phyloP scores from a whole-genome alignment of 1,140 invertebrate genomes.

The Kradibia gibbosae region DNA sequence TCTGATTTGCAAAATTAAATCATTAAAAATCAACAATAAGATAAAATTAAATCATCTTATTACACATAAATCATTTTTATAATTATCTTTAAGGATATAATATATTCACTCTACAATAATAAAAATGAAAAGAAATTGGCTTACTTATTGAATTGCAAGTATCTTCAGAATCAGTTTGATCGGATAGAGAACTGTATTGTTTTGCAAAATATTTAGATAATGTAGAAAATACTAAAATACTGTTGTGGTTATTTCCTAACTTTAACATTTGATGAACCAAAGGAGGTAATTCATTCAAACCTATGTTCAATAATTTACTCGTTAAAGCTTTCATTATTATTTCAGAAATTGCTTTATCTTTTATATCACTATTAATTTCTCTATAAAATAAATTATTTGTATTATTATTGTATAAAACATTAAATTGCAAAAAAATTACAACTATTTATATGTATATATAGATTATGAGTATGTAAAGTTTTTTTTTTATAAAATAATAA shows the following conservation, averaged over 20 bases:
- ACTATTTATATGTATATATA: too few species aligned
- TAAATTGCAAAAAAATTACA: background rate
- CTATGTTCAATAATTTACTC: slow-evolving; percentile 58
- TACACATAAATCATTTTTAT: too few species aligned
- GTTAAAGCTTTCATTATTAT: slow-evolving; percentile 67
- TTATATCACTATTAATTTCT: slow-evolving; percentile 68
- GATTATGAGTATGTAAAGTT: too few species aligned
- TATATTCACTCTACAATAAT: too few species aligned
- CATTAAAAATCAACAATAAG: too few species aligned
- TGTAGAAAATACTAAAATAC: slow-evolving; percentile 63
- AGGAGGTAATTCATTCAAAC: slow-evolving; percentile 70
- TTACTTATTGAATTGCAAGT: slow-evolving; percentile 59
- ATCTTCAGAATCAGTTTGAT: slow-evolving; percentile 39
- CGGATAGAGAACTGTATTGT: slow-evolving; percentile 55
- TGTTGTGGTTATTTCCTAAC: slow-evolving; percentile 64
- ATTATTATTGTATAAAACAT: background rate
- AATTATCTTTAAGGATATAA: too few species aligned
- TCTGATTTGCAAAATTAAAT: too few species aligned
- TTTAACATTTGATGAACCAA: slow-evolving; percentile 70
- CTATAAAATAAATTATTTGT: slow-evolving; percentile 54
- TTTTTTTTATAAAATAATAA: background rate
- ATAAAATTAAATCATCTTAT: too few species aligned
- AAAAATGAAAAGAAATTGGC: slow-evolving; percentile 22
- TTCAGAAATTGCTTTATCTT: slow-evolving; percentile 62
- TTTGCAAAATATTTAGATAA: slow-evolving; percentile 68